Evolutionary conservation across 1,140 invertebrate genomes (phyloP).

Genomic region (Drosophila littoralis): DNA sequence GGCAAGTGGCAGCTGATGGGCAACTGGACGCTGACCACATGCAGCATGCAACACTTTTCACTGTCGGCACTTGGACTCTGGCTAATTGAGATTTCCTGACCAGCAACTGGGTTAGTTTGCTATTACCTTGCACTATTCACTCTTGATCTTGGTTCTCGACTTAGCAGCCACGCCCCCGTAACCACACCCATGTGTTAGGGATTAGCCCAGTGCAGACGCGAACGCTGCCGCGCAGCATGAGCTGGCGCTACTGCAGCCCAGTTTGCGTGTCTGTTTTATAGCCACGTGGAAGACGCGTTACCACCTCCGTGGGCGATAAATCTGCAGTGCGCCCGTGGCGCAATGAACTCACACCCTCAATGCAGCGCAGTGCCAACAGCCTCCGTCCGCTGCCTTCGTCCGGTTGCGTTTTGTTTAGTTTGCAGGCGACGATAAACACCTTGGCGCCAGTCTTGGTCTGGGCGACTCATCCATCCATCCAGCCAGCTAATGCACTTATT

Average conservation of each 20-base stretch:
- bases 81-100: conserved; percentile 12
- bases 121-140: not conserved
- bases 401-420: conserved; percentile 70
- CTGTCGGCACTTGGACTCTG: conserved; percentile 6
- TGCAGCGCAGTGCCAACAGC: conserved; percentile 1
- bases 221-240: conserved; percentile 68
- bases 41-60: conserved; percentile 10
- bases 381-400: conserved; percentile 7
- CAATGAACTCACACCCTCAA: conserved; percentile 67
- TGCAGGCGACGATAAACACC: conserved; percentile 77
- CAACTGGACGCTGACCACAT: conserved; percentile 19
- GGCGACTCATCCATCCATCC: not conserved
- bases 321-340: conserved; percentile 78
- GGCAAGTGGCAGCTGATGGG: conserved; percentile 28
- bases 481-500: conserved; percentile 7
- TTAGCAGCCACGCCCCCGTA: conserved; percentile 6
- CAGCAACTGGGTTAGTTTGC: conserved; percentile 7
- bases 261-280: conserved; percentile 78
- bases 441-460: conserved; percentile 63
- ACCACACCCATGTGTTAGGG: conserved; percentile 32
- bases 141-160: not conserved
- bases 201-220: conserved; percentile 32
- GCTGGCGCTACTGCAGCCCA: conserved; percentile 68
- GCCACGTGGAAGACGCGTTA: conserved; percentile 63
- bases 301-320: conserved; percentile 83